Base-by-base conservation (phyloP, 53 echinoderm and acorn worm species). In the Stichopus horrens region DNA sequence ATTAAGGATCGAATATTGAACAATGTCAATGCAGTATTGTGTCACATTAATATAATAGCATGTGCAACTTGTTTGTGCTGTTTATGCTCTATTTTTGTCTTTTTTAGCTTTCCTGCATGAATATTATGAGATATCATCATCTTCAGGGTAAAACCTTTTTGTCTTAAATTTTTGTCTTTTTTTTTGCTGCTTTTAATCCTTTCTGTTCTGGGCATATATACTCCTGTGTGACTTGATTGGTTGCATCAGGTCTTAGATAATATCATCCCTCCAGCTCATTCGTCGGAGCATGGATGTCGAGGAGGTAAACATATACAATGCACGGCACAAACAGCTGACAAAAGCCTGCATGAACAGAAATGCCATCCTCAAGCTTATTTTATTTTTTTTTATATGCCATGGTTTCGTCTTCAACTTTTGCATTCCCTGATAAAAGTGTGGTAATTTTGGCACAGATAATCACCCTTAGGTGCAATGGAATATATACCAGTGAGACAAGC, bases 401-500 rank as follows among this genome's bases (percentile, higher is more conserved):
- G n/a, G 7, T 18, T 71, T 71, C 71, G 19, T 71, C 71, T 71
- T 71, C 71, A 13, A 13, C n/a, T 71, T 71, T 71, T 71, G 71
- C 71, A 71, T 71, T 18, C 71, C 19, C 19, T 18, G 71, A 71
- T 71, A 71, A 71, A 71, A 71, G 71, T 71, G 71, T 18, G 14
- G 71, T 71, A 71, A 71, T 71, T 71, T 18, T 71, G 71, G 71
- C 7, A 71, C 18, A 16, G 71, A 18, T 71, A 71, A 18, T 71
- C 71, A 71, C 71, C 71, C 71, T 71, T 18, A 71, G 71, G 71
- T 71, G 19, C 18, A 71, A 18, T 71, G 19, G 71, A 20, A 71
- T 71, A 71, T 71, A 18, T 71, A 71, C 18, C 71, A 5, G 71
- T 71, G 71, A 71, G 18, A 71, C 71, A 71, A 71, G 71, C 71